Evolutionary conservation across 2,888 invertebrate genomes (phyloP).

Genomic region (Pelosia muscerda): DNA sequence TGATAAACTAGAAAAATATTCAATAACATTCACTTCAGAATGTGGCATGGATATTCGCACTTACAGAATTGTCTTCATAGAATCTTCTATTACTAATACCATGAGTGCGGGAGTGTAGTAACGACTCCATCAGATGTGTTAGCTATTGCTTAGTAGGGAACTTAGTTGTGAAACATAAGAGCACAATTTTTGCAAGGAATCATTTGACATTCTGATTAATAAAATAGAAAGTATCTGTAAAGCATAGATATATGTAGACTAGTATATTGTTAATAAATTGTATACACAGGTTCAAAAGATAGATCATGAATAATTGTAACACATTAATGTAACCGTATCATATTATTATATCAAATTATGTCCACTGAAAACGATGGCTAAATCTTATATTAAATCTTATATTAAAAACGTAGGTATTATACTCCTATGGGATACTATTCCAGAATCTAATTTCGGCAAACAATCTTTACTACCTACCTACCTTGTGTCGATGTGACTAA

Average conservation of each 20-base stretch:
- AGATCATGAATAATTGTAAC: no score
- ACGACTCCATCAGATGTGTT: background rate
- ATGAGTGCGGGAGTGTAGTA: background rate
- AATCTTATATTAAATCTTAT: no score
- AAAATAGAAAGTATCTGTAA: no score
- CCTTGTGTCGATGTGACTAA: no score
- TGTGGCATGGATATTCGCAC: conserved; percentile 81
- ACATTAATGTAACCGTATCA: no score
- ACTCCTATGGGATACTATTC: no score
- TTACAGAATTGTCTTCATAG: conserved; percentile 72
- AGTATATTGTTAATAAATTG: background rate
- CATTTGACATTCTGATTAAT: background rate
- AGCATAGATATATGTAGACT: no score
- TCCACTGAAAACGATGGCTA: no score
- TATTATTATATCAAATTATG: no score
- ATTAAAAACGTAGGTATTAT: no score
- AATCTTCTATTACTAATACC: conserved; percentile 20
- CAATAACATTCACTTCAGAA: conserved; percentile 75
- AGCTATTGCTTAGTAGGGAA: background rate
- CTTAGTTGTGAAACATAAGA: background rate
- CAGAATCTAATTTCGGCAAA: no score
- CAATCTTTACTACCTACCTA: no score
- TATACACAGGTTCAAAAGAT: background rate
- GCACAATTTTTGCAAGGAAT: background rate
- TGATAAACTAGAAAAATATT: conserved; percentile 70